These are phyloP conservation scores for Fistularia commersonii DNA, from an alignment of 2,797 vertebrate genomes.

Conservation along the genomic window DNA sequence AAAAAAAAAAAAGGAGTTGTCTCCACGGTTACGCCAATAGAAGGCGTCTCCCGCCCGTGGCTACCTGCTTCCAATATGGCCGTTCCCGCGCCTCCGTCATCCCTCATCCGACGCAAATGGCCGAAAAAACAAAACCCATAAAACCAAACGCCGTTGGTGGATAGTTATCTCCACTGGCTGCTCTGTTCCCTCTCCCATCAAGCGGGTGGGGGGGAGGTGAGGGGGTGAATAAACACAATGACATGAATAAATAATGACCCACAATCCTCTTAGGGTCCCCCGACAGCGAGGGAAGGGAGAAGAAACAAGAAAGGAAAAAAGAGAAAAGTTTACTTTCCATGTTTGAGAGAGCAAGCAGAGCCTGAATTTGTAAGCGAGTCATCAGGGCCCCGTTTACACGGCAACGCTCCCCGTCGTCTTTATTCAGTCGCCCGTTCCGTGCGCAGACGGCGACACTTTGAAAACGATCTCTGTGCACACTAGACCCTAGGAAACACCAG, in stretches of 20 bases:
- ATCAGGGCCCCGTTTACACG: constrained; percentile 60
- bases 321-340: constrained; percentile 77
- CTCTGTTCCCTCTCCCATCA: constrained; percentile 52
- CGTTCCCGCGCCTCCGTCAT: too few relatives aligned
- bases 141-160: constrained; percentile 30
- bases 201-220: constrained; percentile 59
- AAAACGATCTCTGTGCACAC: too few relatives aligned
- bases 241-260: constrained; percentile 76
- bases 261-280: constrained; percentile 72
- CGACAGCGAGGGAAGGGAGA: constrained; percentile 42
- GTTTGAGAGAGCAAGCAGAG: constrained; percentile 69
- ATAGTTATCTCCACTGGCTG: constrained; percentile 65
- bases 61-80: too few relatives aligned
- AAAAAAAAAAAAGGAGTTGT: constrained; percentile 47
- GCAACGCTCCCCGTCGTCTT: constrained; percentile 30
- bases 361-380: constrained; percentile 75
- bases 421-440: too few relatives aligned
- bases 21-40: constrained; percentile 9
- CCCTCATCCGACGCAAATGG: too few relatives aligned
- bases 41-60: too few relatives aligned
- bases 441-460: too few relatives aligned
- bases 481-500: too few relatives aligned
- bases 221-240: constrained; percentile 74
- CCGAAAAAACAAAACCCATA: too few relatives aligned
- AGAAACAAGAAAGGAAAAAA: constrained; percentile 27